These are phyloP conservation scores for Eubasilissa regina DNA, from an alignment of 1,140 invertebrate genomes.

Conservation along the genomic window DNA sequence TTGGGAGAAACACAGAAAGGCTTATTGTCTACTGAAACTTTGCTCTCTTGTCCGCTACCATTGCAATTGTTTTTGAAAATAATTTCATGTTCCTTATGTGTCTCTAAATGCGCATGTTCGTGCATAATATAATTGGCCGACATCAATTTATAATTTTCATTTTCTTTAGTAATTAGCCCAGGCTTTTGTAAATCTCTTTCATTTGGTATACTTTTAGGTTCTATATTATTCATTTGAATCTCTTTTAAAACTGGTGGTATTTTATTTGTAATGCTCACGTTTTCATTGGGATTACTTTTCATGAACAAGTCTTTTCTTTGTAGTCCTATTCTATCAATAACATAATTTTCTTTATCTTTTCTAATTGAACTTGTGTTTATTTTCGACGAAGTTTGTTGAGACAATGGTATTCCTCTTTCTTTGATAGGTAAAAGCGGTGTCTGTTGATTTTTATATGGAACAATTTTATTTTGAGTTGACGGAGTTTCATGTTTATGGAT, in stretches of 20 bases:
- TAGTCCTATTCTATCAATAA: background rate
- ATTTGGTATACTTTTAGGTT: background rate
- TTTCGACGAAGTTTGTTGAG: background rate
- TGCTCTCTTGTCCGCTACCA: background rate
- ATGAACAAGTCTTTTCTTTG: conserved; percentile 17
- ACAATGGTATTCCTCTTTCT: conserved; percentile 11
- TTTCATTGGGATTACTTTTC: conserved; percentile 10
- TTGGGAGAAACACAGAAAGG: background rate
- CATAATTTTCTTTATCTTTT: conserved; percentile 14
- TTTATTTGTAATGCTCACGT: background rate
- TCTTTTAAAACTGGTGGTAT: conserved; percentile 24
- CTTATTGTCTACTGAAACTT: background rate
- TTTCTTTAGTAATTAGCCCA: background rate
- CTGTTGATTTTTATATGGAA: conserved; percentile 14
- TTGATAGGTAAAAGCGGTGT: conserved; percentile 37
- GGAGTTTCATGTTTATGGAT: conserved; percentile 45
- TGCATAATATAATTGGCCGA: conserved; percentile 12
- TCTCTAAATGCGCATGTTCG: background rate
- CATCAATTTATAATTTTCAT: background rate
- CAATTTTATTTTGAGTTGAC: conserved; percentile 18
- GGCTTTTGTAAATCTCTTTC: background rate
- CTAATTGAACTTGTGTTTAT: conserved; percentile 13
- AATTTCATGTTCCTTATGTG: background rate
- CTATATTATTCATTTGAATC: background rate
- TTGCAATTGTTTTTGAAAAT: background rate